Conservation (phyloP, 2,888 invertebrate species). For the Ischnus inquisitorius region DNA sequence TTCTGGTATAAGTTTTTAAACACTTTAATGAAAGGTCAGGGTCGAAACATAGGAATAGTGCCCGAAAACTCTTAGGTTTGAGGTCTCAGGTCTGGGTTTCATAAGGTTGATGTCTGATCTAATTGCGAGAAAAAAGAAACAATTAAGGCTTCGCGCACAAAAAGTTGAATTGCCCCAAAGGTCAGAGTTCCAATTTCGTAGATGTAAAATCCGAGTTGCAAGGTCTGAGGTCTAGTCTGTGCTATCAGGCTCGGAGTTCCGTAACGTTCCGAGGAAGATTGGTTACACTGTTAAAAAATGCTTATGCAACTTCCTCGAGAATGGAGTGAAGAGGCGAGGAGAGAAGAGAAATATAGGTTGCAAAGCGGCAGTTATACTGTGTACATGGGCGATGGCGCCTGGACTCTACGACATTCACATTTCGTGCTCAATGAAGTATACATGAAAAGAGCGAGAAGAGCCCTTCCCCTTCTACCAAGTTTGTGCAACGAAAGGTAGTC, state of each 20-base stretch:
- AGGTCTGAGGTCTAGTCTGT: too few species aligned
- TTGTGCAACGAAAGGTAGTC: conserved; percentile 22
- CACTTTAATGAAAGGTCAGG: too few species aligned
- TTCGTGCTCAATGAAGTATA: conserved; percentile 35
- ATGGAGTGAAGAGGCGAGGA: not conserved
- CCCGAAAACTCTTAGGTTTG: too few species aligned
- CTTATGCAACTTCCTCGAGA: not conserved
- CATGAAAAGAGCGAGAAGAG: not conserved
- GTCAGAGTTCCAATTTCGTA: too few species aligned
- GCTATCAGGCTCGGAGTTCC: not conserved
- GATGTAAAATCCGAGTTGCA: too few species aligned
- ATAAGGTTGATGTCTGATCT: too few species aligned
- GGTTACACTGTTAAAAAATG: not conserved
- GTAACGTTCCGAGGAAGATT: not conserved
- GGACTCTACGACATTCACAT: conserved; percentile 5
- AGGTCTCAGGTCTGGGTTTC: too few species aligned
- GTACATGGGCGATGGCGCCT: conserved; percentile 2
- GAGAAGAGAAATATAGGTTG: conserved; percentile 2
- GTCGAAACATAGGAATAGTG: too few species aligned
- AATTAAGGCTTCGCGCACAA: too few species aligned
- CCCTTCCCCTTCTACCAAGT: not conserved
- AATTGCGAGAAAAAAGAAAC: too few species aligned
- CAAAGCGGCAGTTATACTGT: not conserved
- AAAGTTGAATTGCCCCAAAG: too few species aligned
- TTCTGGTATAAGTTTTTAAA: too few species aligned